phyloP scores from a whole-genome alignment of 2,888 invertebrate species.

The Eurois occulta region DNA sequence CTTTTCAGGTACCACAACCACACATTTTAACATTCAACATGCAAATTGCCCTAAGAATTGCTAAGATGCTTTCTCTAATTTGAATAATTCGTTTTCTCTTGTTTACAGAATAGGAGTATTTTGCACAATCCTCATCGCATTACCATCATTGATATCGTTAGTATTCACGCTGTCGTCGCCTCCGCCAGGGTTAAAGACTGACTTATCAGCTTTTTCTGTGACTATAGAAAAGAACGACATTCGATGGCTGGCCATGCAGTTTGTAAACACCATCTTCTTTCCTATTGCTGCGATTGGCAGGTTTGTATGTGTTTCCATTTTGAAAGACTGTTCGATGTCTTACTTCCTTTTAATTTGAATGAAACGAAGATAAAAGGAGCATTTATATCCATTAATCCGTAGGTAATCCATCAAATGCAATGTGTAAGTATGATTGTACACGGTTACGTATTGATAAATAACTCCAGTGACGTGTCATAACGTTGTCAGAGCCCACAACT shows the following conservation, averaged over 20 bases:
- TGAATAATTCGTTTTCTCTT: constrained; percentile 57
- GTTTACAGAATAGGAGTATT: constrained; percentile 79
- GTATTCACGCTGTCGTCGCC: constrained; percentile 91
- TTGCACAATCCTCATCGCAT: constrained; percentile 80
- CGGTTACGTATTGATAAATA: neutral
- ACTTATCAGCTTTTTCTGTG: constrained; percentile 82
- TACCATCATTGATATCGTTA: constrained; percentile 91
- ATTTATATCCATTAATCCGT: neutral
- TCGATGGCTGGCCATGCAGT: constrained; percentile 86
- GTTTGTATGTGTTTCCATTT: constrained; percentile 73
- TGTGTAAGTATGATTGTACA: neutral
- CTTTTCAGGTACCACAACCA: constrained; percentile 27
- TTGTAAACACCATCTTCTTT: constrained; percentile 88
- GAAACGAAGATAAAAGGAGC: neutral
- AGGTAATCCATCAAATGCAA: constrained; percentile 7
- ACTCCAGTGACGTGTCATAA: neutral
- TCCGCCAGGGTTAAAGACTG: constrained; percentile 89
- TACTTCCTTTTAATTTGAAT: neutral
- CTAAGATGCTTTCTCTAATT: constrained; percentile 50
- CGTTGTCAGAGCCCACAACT: neutral
- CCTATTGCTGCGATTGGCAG: constrained; percentile 92
- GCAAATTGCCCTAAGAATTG: constrained; percentile 46
- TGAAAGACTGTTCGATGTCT: neutral
- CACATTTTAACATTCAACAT: constrained; percentile 9
- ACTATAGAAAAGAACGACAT: constrained; percentile 84